Evolutionary conservation across 2,888 invertebrate species (phyloP), one percentile per base, ranked within the genome.

Genomic region (Cryptus armator): DNA sequence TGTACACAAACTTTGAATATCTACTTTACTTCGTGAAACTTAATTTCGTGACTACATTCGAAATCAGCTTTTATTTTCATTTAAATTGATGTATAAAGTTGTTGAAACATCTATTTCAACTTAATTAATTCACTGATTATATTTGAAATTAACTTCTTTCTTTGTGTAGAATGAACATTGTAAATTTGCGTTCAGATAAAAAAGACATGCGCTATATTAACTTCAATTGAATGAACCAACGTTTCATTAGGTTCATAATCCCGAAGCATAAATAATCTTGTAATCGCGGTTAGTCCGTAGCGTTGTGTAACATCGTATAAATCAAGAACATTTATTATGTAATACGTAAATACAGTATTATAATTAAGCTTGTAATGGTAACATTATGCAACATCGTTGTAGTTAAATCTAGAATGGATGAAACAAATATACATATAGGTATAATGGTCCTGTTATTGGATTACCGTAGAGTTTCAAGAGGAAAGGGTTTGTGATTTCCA

Each of bases 401-500:
- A 44, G 19, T 59, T 48, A 2, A 32, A 59, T 59, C 32, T 14
- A 5, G 32, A 56, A 74, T 48, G 37, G 24, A 64, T 43, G 53
- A 53, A 77, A 53, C 16, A 53, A 44, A 43, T n/a, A 77, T 56
- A 64, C 29, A 24, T 16, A 32, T 51, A 67, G 43, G 24, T 59
- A 62, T 51, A 43, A 29, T n/a, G 12, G 66, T n/a, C 37, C n/a
- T 67, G 12, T 43, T 48, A 67, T 68, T 46, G 53, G 66, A 59
- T 75, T 75, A 44, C 16, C 46, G 37, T 72, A 43, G 48, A 43
- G 59, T 74, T 56, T 37, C 56, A n/a, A 48, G 16, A 62, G 53
- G 46, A 59, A 53, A 66, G 44, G 46, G 74, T 68, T 51, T 44
- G 53, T 64, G 66, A 68, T 29, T 32, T 53, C 44, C 59, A 5